phyloP scores from a whole-genome alignment of 2,113 vertebrate species.

The Fukomys damarensis region DNA sequence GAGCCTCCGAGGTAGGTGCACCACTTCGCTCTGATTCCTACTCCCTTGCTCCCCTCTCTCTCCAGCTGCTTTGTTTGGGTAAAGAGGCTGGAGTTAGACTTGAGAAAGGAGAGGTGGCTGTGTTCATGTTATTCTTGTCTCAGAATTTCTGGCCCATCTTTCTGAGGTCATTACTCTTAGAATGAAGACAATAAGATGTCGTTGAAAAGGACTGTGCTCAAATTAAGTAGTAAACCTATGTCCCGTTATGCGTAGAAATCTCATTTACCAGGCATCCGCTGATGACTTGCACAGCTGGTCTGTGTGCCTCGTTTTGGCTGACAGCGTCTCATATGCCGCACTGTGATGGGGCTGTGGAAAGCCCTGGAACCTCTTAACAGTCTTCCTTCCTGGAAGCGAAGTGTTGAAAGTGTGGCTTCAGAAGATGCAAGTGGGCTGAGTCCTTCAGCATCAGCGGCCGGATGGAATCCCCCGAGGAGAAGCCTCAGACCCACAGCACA shows the following conservation, averaged over 20 bases:
- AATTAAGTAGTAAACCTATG: background rate
- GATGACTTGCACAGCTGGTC: background rate
- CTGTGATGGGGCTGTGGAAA: background rate
- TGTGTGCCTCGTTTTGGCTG: background rate
- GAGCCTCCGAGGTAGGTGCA: background rate
- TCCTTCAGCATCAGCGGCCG: background rate
- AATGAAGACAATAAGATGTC: background rate
- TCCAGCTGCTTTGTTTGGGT: background rate
- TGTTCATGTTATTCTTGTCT: background rate
- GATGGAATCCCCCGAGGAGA: background rate
- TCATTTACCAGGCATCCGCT: background rate
- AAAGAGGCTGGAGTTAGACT: background rate
- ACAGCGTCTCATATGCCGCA: background rate
- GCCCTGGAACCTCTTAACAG: background rate
- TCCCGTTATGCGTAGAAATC: background rate
- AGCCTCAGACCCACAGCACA: background rate
- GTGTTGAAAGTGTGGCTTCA: background rate
- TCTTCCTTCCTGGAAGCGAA: background rate
- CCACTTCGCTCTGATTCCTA: accelerated
- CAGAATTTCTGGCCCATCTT: background rate
- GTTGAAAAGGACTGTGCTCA: background rate
- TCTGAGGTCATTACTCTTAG: background rate
- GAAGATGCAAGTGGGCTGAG: background rate
- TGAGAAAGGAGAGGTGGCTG: background rate
- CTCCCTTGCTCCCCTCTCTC: background rate